Evolutionary conservation across 1,140 invertebrate species (phyloP).

Genomic region (Euura lappo): DNA sequence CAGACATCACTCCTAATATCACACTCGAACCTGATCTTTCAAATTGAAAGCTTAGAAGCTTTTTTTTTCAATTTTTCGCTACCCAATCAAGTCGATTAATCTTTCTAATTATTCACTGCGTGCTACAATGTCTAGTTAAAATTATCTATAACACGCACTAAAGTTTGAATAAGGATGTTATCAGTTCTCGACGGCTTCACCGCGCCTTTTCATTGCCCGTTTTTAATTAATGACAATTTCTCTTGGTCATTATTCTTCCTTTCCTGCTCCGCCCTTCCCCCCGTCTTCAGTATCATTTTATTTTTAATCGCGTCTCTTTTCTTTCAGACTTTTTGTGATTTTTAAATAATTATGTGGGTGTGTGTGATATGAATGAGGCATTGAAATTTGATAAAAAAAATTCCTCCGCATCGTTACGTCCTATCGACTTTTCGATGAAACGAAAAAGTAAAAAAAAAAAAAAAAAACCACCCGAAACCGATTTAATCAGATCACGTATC

Average conservation of each 20-base stretch:
- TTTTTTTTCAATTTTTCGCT: too few relatives aligned
- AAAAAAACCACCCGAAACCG: too few relatives aligned
- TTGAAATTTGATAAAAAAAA: not conserved
- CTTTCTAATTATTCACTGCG: too few relatives aligned
- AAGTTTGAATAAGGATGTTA: not conserved
- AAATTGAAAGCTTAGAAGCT: too few relatives aligned
- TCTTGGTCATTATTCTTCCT: not conserved
- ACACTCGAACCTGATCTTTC: too few relatives aligned
- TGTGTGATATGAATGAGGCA: too few relatives aligned
- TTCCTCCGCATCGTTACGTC: too few relatives aligned
- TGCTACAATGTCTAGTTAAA: too few relatives aligned
- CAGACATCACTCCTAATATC: too few relatives aligned
- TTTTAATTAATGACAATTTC: slow-evolving; percentile 1
- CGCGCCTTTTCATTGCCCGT: not conserved
- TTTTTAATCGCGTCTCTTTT: not conserved
- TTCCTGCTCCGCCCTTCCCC: not conserved
- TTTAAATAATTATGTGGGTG: not conserved
- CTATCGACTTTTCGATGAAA: not conserved
- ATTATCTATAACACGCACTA: too few relatives aligned
- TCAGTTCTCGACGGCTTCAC: not conserved
- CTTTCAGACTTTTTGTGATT: not conserved
- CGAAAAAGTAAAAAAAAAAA: not conserved
- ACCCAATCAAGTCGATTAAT: too few relatives aligned
- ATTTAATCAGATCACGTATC: too few relatives aligned
- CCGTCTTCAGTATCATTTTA: not conserved